Percentiles rank a stretch among this genome's conserved stretches.
Conservation (phyloP, 2,888 invertebrate genomes). For the Leptopterna dolabrata region DNA sequence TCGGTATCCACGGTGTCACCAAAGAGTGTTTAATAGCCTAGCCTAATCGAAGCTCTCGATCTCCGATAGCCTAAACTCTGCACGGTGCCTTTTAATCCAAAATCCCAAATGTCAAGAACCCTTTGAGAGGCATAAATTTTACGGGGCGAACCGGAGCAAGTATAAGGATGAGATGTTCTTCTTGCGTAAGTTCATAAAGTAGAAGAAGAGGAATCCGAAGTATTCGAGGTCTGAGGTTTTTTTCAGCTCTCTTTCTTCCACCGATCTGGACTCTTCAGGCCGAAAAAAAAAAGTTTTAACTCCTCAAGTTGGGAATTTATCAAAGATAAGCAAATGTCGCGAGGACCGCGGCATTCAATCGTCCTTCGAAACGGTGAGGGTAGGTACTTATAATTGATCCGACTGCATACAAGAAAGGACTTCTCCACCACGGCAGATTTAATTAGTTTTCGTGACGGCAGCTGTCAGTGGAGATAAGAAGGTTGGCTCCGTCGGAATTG, state of each 20-base stretch:
- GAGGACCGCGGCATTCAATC: not conserved
- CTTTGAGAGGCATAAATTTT: not conserved
- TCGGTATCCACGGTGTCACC: not conserved
- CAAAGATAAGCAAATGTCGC: conserved; percentile 30
- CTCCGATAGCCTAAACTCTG: not conserved
- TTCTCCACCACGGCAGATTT: conserved; percentile 28
- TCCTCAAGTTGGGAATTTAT: conserved; percentile 24
- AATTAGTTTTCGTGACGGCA: conserved; percentile 50
- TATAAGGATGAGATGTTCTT: not conserved
- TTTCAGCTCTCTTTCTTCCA: not conserved
- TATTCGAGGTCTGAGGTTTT: not conserved
- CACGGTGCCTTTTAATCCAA: not conserved
- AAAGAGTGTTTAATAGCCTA: not conserved
- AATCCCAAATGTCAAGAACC: not conserved
- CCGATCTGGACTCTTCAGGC: not conserved
- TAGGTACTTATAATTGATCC: conserved; percentile 39
- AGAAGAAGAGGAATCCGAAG: conserved; percentile 9
- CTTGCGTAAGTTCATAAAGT: not conserved
- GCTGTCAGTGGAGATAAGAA: conserved; percentile 42
- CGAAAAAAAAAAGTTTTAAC: not conserved
- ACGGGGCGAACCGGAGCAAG: conserved; percentile 20
- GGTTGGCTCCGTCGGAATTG: conserved; percentile 34
- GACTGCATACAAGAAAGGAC: conserved; percentile 43
- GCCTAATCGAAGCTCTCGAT: not conserved
- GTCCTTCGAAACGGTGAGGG: not conserved